These are phyloP conservation scores for Hirudo medicinalis DNA, from an alignment of 1,140 invertebrate genomes.

Conservation along the genomic window DNA sequence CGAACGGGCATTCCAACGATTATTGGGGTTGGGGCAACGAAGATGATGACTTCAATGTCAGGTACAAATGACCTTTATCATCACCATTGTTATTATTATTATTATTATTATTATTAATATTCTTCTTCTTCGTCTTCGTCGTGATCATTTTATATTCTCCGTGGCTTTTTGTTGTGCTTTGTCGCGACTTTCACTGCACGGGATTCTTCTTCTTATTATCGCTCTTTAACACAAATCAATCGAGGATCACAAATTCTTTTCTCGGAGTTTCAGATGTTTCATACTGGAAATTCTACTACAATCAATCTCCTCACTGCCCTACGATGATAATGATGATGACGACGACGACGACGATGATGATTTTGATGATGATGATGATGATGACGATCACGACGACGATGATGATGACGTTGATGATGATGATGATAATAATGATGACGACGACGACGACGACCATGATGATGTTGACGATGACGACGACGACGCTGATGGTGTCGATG, in stretches of 20 bases:
- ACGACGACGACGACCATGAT: background rate
- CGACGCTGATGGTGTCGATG: background rate
- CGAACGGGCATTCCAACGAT: constrained; percentile 83
- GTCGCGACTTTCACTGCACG: too few relatives aligned
- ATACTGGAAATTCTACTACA: too few relatives aligned
- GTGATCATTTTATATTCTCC: too few relatives aligned
- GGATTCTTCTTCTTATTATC: too few relatives aligned
- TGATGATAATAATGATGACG: constrained; percentile 5
- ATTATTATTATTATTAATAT: background rate
- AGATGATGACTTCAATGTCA: constrained; percentile 39
- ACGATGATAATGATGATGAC: background rate
- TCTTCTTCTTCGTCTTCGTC: too few relatives aligned
- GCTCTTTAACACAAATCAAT: too few relatives aligned
- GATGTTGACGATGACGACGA: background rate
- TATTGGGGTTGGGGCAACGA: constrained; percentile 66
- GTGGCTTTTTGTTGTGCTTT: too few relatives aligned
- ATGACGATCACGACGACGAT: background rate
- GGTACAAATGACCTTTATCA: constrained; percentile 20
- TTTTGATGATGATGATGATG: constrained; percentile 6
- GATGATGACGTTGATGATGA: constrained; percentile 7
- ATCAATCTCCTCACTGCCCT: too few relatives aligned
- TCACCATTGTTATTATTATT: background rate
- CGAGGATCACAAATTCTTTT: too few relatives aligned
- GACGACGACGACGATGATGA: background rate
- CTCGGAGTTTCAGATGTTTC: too few relatives aligned